Base-by-base conservation (phyloP, 2,888 invertebrate species). In the Heliconius erato region DNA sequence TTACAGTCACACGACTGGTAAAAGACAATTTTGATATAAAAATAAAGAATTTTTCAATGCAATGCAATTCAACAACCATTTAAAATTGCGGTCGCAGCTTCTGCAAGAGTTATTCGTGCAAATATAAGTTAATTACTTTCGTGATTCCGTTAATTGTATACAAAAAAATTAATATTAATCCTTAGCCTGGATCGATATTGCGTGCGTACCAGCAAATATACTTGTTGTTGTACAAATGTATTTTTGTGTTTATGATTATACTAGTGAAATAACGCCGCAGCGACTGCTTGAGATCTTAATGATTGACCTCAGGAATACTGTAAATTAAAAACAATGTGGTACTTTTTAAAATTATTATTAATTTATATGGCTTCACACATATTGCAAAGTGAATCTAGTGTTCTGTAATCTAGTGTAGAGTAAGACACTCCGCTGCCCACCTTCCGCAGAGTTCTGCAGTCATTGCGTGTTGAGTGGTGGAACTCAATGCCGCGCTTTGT, bases 151-250 rank as follows among this genome's bases (percentile, higher is more conserved):
- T 79, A 82, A 71, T 44, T 65, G 67, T 82, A n/a, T n/a, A 65
- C 40, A 40, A 71, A 69, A 79, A 59, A 40, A 72, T n/a, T 44
- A 9, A 14, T 49, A 72, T 78, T 26, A 71, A 82, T 74, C 82
- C 82, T 79, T 82, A 79, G 82, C 82, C 82, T 79, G 82, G 35
- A 68, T 79, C 32, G 12, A 40, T 74, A 68, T 82, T 65, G 79
- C 82, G 74, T 82, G 82, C 59, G 4, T 35, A 23, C 32, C 32
- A 3, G 32, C 32, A 32, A 32, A 32, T 74, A 74, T 32, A 35
- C 59, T 14, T n/a, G 63, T 63, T 16, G 19, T 54, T 14, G 32
- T 54, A 12, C n/a, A 72, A 26, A 49, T 72, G 26, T 19, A 14
- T 26, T 72, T 16, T 72, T 67, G 16, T 28, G 7, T 49, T 32